These are phyloP conservation scores for Zosterops lateralis DNA, from an alignment of 2,113 vertebrate genomes.

Conservation along the genomic window DNA sequence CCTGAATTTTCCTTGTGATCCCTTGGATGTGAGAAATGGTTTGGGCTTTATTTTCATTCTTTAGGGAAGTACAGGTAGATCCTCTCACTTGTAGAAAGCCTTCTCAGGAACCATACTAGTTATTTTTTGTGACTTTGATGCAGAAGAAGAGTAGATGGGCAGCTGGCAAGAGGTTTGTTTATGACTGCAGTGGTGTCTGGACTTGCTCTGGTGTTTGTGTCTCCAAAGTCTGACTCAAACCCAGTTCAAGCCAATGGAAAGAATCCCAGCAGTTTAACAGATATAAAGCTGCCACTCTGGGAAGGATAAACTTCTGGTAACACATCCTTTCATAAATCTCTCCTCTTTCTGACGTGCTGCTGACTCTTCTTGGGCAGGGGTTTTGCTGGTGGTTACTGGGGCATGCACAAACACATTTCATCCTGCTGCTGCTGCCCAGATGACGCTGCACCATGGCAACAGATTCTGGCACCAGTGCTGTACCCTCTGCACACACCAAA, in stretches of 20 bases:
- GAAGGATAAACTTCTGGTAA: neutral
- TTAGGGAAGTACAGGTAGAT: neutral
- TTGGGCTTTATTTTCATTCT: neutral
- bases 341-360: neutral
- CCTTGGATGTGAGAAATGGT: neutral
- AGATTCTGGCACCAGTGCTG: neutral
- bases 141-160: slow-evolving; percentile 16
- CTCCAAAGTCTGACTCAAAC: slow-evolving; percentile 56
- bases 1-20: neutral
- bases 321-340: neutral
- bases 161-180: slow-evolving; percentile 54
- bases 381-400: neutral
- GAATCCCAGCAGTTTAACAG: slow-evolving; percentile 1
- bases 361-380: neutral
- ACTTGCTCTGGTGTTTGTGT: slow-evolving; percentile 38
- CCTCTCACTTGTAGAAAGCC: neutral
- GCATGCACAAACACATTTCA: neutral
- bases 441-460: neutral
- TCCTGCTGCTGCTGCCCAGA: neutral
- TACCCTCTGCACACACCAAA: neutral
- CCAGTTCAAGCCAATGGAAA: slow-evolving; percentile 26
- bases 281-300: slow-evolving; percentile 19
- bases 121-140: slow-evolving; percentile 4
- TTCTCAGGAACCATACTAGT: neutral
- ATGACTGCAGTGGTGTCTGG: slow-evolving; percentile 41